Conservation (phyloP, 2,797 vertebrate species). For the Myripristis jacobus region DNA sequence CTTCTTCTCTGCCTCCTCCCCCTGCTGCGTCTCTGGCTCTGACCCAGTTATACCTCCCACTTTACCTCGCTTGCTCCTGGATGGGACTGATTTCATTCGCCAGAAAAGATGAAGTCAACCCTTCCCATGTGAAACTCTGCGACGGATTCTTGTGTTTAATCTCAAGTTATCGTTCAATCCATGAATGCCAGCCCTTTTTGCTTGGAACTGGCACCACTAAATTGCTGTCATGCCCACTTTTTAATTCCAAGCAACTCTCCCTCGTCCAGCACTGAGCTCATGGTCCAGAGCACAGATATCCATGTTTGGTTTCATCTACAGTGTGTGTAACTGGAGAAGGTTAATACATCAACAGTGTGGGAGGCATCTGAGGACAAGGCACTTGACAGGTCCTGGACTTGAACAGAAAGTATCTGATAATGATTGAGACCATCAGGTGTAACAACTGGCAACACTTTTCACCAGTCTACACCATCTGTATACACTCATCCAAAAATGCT, state of each 20-base stretch:
- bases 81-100: constrained; percentile 60
- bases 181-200: constrained; percentile 1
- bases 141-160: constrained; percentile 12
- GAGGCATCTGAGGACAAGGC: neutral
- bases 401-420: too few relatives aligned
- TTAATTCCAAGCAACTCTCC: constrained; percentile 61
- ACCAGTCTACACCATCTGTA: too few relatives aligned
- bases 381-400: too few relatives aligned
- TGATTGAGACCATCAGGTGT: too few relatives aligned
- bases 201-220: constrained; percentile 39
- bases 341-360: neutral
- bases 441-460: too few relatives aligned
- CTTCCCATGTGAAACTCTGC: constrained; percentile 46
- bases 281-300: constrained; percentile 15
- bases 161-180: constrained; percentile 63
- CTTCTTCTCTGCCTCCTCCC: constrained; percentile 27
- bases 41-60: constrained; percentile 49
- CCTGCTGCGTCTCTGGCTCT: constrained; percentile 57
- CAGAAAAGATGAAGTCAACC: constrained; percentile 56
- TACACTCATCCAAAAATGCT: too few relatives aligned
- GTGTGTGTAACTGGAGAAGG: neutral
- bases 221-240: constrained; percentile 50
- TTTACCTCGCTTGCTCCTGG: constrained; percentile 45
- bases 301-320: constrained; percentile 4
- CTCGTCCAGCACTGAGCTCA: too few relatives aligned